Percentiles rank a stretch among this genome's conserved stretches.
These are phyloP conservation scores for Pituophis catenifer DNA, from an alignment of 2,113 vertebrate genomes.

Conservation along the genomic window DNA sequence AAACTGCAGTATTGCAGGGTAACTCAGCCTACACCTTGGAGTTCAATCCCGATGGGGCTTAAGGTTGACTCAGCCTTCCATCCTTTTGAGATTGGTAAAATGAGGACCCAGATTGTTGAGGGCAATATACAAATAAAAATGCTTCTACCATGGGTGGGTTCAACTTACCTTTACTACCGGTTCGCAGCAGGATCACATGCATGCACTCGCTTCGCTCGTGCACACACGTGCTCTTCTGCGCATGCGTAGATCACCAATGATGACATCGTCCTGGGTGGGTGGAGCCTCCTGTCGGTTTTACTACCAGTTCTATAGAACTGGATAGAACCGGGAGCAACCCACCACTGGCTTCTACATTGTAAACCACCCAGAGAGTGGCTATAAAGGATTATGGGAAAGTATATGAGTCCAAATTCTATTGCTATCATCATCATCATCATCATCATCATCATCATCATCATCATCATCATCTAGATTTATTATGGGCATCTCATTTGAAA, in stretches of 20 bases:
- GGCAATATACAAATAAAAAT: not conserved
- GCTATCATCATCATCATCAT: not conserved
- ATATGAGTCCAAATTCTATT: not conserved
- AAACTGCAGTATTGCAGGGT: not conserved
- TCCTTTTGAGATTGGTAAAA: not conserved
- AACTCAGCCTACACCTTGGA: not conserved
- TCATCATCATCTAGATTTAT: not conserved
- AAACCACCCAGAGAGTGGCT: not conserved
- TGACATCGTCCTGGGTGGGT: too few relatives aligned
- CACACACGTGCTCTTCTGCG: too few relatives aligned
- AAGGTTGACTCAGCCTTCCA: not conserved
- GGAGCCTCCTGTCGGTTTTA: too few relatives aligned
- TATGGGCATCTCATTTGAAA: not conserved
- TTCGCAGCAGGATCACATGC: too few relatives aligned
- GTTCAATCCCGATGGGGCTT: not conserved
- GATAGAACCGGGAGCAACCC: too few relatives aligned
- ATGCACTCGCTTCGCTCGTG: too few relatives aligned
- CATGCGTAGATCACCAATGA: too few relatives aligned
- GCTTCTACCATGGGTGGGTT: not conserved
- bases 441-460: not conserved
- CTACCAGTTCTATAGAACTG: too few relatives aligned
- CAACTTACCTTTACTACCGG: too few relatives aligned
- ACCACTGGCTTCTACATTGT: not conserved
- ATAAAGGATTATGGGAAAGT: not conserved
- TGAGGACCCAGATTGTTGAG: not conserved